Evolutionary conservation across 30 jellyfish, hydroid and myxozoan genomes (phyloP).

Genomic region (Chironex yamaguchii): DNA sequence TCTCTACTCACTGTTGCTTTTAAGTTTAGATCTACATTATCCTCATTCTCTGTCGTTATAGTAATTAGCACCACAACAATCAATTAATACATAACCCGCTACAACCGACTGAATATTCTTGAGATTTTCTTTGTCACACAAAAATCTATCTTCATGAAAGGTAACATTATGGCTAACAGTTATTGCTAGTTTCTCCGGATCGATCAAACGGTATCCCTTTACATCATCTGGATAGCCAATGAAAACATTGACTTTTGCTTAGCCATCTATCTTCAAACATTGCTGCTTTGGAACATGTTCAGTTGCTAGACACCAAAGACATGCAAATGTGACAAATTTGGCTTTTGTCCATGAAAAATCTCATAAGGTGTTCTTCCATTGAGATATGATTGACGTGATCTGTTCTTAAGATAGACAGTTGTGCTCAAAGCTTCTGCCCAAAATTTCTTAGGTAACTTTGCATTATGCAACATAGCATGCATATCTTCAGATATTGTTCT

Average conservation of each 20-base stretch:
- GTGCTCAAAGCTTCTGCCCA: slow-evolving; percentile 54
- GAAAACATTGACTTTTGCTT: slow-evolving; percentile 8
- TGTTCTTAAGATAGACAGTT: slow-evolving; percentile 14
- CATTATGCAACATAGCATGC: slow-evolving; percentile 52
- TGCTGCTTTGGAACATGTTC: slow-evolving; percentile 50
- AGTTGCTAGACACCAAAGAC: slow-evolving; percentile 50
- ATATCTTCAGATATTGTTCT: slow-evolving; percentile 27
- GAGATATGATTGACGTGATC: slow-evolving; percentile 21
- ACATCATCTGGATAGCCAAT: slow-evolving; percentile 39
- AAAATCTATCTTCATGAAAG: slow-evolving; percentile 5
- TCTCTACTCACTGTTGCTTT: no score
- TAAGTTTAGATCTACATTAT: no score
- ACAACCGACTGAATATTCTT: no score
- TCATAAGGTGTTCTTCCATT: slow-evolving; percentile 41
- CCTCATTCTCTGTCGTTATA: no score
- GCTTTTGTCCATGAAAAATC: slow-evolving; percentile 18
- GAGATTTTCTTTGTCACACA: neutral
- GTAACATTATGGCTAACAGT: slow-evolving; percentile 9
- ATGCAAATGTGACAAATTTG: slow-evolving; percentile 35
- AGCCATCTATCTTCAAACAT: slow-evolving; percentile 13
- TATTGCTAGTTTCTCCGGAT: neutral
- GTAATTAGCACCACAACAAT: no score
- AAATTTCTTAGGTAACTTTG: slow-evolving; percentile 20
- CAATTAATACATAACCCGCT: no score
- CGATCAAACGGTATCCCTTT: slow-evolving; percentile 35